These are phyloP conservation scores for Aleiodes leptofemur DNA, from an alignment of 2,888 invertebrate genomes.

Conservation along the genomic window DNA sequence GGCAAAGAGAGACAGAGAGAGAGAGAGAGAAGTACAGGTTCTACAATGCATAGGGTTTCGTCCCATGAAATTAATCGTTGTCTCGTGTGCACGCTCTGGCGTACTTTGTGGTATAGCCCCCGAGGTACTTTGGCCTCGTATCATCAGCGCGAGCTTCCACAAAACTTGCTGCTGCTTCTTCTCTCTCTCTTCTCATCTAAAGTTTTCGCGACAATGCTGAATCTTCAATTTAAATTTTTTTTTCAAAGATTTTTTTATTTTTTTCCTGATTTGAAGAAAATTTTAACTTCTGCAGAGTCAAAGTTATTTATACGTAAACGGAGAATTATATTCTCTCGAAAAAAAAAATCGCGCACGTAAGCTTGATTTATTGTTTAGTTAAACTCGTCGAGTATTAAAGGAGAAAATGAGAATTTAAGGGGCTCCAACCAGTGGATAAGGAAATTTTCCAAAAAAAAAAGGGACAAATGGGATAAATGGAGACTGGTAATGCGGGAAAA, in stretches of 20 bases:
- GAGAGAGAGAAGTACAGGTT: not conserved
- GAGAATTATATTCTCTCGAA: too few species aligned
- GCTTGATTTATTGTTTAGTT: constrained; percentile 22
- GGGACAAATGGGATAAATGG: not conserved
- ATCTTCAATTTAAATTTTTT: constrained; percentile 1
- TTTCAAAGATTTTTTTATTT: too few species aligned
- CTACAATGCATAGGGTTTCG: constrained; percentile 17
- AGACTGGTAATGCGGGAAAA: not conserved
- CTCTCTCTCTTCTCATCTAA: constrained; percentile 1
- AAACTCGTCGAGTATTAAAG: constrained; percentile 31
- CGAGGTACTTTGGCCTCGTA: constrained; percentile 22
- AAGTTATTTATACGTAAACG: too few species aligned
- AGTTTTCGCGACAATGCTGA: not conserved
- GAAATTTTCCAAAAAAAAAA: constrained; percentile 10
- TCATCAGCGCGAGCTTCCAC: not conserved
- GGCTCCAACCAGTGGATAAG: constrained; percentile 16
- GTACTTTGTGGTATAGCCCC: constrained; percentile 25
- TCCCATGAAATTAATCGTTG: constrained; percentile 43
- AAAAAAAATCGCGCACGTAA: constrained; percentile 8
- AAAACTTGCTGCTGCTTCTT: not conserved
- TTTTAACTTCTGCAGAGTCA: too few species aligned
- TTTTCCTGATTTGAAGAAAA: too few species aligned
- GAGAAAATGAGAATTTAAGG: constrained; percentile 20
- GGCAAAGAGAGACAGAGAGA: not conserved
- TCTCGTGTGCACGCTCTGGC: constrained; percentile 36